Base-by-base conservation (phyloP, 1,140 invertebrate genomes). In the Uloborus diversus region DNA sequence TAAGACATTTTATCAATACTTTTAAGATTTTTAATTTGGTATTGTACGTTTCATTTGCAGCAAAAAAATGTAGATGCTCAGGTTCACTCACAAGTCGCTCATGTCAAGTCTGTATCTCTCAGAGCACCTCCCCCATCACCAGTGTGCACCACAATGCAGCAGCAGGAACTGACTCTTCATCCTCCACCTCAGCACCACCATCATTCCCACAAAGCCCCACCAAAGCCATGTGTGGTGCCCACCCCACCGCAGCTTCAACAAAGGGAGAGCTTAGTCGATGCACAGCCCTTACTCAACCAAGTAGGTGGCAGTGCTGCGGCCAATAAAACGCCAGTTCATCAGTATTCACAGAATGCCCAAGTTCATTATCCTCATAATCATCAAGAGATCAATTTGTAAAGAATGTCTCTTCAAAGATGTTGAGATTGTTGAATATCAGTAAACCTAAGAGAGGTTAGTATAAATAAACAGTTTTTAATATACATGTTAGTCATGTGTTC, bases 51-150 rank as follows among this genome's bases (percentile, higher is more conserved):
- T n/a, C 20, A 42, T 71, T 37, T 71, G n/a, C 59, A 64, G 47
- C 30, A 76, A 65, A 51, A 28, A 17, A 20, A 59, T 3, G 23
- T 64, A n/a, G 71, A 76, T 33, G n/a, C n/a, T 33, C 42, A 53
- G 23, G 9, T 53, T n/a, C 14, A 30, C 25, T 14, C 59, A 17
- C 23, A 59, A 20, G 49, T 65, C 13, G 27, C 59, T 7, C 28
- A 76, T 1, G 30, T 65, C n/a, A 76, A 78, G 30, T 9, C 61
- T 7, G 13, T 30, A 17, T 57, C 51, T 1, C 37, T 79, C n/a
- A 61, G 25, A 20, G 64, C 75, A n/a, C 75, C 75, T 14, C 75
- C 75, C 9, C 75, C 75, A 27, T 68, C 75, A 7, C 75, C 75
- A 33, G 64, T 61, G 0, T 79, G 75, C 20, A 35, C 47, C 30